Percentiles rank a stretch among this genome's conserved stretches.
Conservation (phyloP, 2,113 vertebrate species). For the Crotalus horridus region DNA sequence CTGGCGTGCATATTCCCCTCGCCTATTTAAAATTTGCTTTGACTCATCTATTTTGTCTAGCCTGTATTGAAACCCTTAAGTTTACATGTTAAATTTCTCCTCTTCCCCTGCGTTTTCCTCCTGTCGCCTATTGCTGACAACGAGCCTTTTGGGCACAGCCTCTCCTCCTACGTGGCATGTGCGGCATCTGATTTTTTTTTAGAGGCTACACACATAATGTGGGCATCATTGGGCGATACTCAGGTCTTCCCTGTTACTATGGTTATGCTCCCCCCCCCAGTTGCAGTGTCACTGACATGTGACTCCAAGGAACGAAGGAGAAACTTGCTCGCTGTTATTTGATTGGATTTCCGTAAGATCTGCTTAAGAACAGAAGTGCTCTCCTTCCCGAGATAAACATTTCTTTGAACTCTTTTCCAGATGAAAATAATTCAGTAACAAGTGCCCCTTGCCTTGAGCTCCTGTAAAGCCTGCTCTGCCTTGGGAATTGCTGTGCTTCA, state of each 20-base stretch:
- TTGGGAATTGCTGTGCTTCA: not conserved
- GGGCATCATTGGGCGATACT: not conserved
- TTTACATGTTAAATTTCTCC: not conserved
- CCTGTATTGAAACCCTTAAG: not conserved
- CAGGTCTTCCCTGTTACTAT: not conserved
- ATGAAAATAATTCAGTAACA: conserved; percentile 59
- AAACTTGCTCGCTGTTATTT: not conserved
- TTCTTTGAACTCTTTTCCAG: conserved; percentile 13
- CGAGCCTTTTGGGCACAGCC: not conserved
- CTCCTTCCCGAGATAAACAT: conserved; percentile 12
- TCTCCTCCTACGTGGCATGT: not conserved
- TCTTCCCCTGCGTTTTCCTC: not conserved
- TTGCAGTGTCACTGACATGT: not conserved
- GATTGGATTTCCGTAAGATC: conserved; percentile 42
- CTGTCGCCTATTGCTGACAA: not conserved
- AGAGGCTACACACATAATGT: not conserved
- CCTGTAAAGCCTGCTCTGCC: conserved; percentile 26
- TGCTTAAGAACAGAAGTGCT: conserved; percentile 41
- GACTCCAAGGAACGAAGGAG: conserved; percentile 20
- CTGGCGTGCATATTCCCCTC: not conserved
- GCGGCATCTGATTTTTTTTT: not conserved
- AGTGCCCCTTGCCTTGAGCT: conserved; percentile 58
- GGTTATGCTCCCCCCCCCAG: not conserved
- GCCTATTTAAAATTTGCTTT: not conserved
- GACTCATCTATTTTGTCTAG: not conserved